Conservation (phyloP, 1,140 invertebrate genomes). For the Stratiolaelaps scimitus region DNA sequence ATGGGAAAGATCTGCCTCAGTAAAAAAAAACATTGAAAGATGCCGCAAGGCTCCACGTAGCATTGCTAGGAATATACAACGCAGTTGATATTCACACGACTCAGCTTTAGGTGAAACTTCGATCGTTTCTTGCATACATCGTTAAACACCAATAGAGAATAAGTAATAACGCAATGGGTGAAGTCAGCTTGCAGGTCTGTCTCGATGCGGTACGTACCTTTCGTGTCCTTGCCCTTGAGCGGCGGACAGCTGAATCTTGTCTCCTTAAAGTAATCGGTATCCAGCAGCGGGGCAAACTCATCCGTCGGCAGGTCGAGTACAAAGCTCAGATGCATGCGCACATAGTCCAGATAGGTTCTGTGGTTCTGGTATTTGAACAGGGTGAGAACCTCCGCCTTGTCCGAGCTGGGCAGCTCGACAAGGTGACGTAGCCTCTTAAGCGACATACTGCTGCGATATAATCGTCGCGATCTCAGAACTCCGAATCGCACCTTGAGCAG, state of each 20-base stretch:
- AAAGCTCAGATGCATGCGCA: slow-evolving; percentile 28
- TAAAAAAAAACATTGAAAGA: too few species aligned
- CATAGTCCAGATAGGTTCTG: slow-evolving; percentile 14
- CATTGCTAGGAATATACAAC: too few species aligned
- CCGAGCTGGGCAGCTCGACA: slow-evolving; percentile 27
- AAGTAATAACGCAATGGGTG: too few species aligned
- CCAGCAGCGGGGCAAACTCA: slow-evolving; percentile 21
- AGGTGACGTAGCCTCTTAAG: slow-evolving; percentile 24
- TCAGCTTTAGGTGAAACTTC: too few species aligned
- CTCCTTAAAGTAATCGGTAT: slow-evolving; percentile 28
- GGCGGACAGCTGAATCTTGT: slow-evolving; percentile 22
- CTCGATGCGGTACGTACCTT: not conserved
- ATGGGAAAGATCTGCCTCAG: too few species aligned
- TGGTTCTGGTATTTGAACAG: slow-evolving; percentile 27
- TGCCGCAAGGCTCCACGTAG: too few species aligned
- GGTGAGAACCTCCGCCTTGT: slow-evolving; percentile 14
- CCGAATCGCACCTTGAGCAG: too few species aligned
- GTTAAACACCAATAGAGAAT: too few species aligned
- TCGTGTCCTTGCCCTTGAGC: slow-evolving; percentile 21
- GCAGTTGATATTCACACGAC: too few species aligned
- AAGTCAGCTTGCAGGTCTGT: not conserved
- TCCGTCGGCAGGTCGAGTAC: slow-evolving; percentile 19
- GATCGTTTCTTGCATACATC: too few species aligned
- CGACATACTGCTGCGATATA: not conserved
- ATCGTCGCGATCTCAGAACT: not conserved